Conservation (phyloP, 2,113 vertebrate species). For the Sander lucioperca region DNA sequence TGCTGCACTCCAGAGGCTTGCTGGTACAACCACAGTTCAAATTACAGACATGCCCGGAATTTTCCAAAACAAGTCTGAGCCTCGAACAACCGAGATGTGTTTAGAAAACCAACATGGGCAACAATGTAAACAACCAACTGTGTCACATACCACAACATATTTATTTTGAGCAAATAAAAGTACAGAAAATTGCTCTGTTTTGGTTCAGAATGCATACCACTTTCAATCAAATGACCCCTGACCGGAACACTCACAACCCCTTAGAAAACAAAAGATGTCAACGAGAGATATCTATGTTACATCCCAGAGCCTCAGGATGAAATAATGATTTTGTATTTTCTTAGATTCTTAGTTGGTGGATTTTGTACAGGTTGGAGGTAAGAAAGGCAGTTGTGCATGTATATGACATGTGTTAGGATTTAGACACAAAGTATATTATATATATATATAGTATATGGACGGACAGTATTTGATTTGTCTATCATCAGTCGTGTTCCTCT, state of each 20-base stretch:
- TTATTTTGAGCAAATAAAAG: conserved; percentile 36
- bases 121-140: conserved; percentile 65
- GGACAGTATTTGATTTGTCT: background rate
- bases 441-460: background rate
- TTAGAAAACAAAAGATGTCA: conserved; percentile 4
- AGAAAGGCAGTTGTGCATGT: background rate
- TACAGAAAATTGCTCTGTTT: conserved; percentile 20
- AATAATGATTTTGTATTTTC: background rate
- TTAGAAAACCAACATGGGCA: conserved; percentile 61
- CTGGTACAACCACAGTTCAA: conserved; percentile 68
- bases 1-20: conserved; percentile 42
- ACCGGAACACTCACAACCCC: background rate
- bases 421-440: background rate
- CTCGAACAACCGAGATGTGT: conserved; percentile 51
- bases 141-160: conserved; percentile 28
- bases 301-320: background rate
- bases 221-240: background rate
- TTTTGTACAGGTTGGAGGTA: background rate
- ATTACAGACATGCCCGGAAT: conserved; percentile 75
- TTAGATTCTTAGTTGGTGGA: conserved; percentile 1
- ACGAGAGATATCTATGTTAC: background rate
- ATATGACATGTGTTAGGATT: background rate
- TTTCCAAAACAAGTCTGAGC: conserved; percentile 76
- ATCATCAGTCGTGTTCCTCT: background rate
- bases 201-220: conserved; percentile 6